A percentile compares a stretch with the other conserved stretches of the same genome.
Evolutionary conservation across 2,888 invertebrate genomes (phyloP).

Genomic region (Epistrophe eligans): DNA sequence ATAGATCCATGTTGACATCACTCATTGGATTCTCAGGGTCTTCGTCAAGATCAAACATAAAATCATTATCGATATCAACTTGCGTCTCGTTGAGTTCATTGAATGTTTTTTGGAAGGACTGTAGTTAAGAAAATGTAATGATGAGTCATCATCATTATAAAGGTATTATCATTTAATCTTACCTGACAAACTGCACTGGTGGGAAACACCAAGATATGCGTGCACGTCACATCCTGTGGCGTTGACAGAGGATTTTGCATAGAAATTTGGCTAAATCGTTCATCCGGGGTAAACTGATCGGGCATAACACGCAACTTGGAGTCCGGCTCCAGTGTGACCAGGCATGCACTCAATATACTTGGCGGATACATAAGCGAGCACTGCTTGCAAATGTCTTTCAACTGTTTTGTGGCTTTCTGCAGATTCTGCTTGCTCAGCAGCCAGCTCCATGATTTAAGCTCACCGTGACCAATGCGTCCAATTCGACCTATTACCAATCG

Average conservation of each 20-base stretch:
- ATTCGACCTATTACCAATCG: conserved; percentile 97
- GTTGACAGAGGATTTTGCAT: conserved; percentile 96
- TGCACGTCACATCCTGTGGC: conserved; percentile 97
- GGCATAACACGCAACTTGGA: conserved; percentile 94
- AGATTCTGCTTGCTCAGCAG: conserved; percentile 96
- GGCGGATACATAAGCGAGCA: conserved; percentile 95
- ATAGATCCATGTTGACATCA: conserved; percentile 89
- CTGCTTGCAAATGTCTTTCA: conserved; percentile 95
- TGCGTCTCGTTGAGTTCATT: conserved; percentile 85
- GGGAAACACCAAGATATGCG: conserved; percentile 99
- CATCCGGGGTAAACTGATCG: conserved; percentile 97
- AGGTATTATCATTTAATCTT: conserved; percentile 62
- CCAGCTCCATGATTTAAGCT: conserved; percentile 98
- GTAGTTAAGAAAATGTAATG: conserved; percentile 66
- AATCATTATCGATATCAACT: conserved; percentile 87
- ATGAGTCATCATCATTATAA: neutral
- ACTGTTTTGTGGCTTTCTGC: conserved; percentile 92
- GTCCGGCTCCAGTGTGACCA: conserved; percentile 97
- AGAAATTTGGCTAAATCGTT: conserved; percentile 93
- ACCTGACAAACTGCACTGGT: conserved; percentile 97
- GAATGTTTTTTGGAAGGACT: conserved; percentile 90
- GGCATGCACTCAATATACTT: conserved; percentile 98
- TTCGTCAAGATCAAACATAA: conserved; percentile 87
- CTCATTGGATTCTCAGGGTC: conserved; percentile 84
- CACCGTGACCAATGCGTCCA: conserved; percentile 98